phyloP scores from a whole-genome alignment of 2,113 vertebrate species.

The Nothocercus nigrocapillus region DNA sequence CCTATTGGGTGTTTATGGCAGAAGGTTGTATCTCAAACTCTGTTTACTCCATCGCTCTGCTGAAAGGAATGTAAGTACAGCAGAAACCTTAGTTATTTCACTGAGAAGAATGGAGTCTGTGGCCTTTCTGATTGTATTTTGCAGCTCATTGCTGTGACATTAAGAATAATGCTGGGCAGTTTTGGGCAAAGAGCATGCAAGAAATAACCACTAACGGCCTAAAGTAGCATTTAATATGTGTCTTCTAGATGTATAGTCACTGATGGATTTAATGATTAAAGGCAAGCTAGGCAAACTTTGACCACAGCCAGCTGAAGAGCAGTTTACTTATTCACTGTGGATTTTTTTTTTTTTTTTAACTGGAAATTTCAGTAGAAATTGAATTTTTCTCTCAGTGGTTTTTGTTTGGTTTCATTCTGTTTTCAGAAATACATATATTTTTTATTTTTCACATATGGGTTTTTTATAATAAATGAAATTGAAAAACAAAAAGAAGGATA shows the following conservation, averaged over 20 bases:
- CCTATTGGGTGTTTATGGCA: neutral
- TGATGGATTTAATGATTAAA: neutral
- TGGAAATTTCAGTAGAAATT: neutral
- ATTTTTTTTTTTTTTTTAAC: neutral
- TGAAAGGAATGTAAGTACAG: neutral
- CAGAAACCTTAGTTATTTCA: neutral
- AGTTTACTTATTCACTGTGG: neutral
- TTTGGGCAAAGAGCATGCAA: neutral
- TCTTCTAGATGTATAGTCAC: neutral
- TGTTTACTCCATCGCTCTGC: neutral
- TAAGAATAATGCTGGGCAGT: neutral
- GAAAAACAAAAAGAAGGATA: neutral
- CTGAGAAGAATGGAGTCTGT: neutral
- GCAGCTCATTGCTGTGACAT: neutral
- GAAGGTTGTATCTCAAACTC: neutral
- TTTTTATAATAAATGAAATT: neutral
- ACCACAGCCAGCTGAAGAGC: neutral
- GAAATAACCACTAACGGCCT: neutral
- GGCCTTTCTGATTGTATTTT: neutral
- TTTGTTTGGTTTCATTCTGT: neutral
- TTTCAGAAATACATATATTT: neutral
- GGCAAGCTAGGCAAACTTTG: neutral
- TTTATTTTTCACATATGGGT: neutral
- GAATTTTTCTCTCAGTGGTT: neutral
- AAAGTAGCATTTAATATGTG: neutral